Base-by-base conservation (phyloP, 2,888 invertebrate species). In the Rhaphigaster nebulosa region DNA sequence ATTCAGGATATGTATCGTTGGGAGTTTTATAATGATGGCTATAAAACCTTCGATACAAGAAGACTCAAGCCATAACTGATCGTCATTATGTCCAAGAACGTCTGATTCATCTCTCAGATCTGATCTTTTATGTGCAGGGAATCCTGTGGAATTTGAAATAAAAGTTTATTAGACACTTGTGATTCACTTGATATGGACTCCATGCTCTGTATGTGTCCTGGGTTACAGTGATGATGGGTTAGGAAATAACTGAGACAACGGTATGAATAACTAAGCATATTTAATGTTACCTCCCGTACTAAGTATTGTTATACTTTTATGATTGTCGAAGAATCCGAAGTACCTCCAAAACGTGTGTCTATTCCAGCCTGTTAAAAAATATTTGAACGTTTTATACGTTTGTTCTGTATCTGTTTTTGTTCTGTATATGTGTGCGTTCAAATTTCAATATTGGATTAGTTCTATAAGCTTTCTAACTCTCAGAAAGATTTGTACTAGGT, bases 191-290 rank as follows among this genome's bases (percentile, higher is more conserved):
- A 76, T 76, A 76, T 38, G 34, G 34, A 76, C 8, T 76, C 20
- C 10, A 20, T 34, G 34, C 20, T 65, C 65, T 18, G 29, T 29
- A 76, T 23, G 34, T 76, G 70, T 38, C 70, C 38, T 65, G 65
- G 29, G 65, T 76, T 38, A 20, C 70, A 76, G 38, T 12, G 70
- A 76, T 76, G 20, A 76, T 76, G 23, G 38, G 15, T 4, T 23
- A 76, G 70, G 38, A 76, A 76, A 38, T 34, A 76, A 76, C 70
- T 76, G 70, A 38, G 70, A 20, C 70, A 76, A 76, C 23, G 70
- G 34, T 38, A 23, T 76, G 34, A 65, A 65, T 65, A 65, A 65
- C 26, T 20, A 38, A 20, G 2, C 8, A 38, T 65, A 6, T 34
- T 38, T 38, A 38, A 1, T 2, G 34, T 38, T 18, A 76, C 34